Evolutionary conservation across 1,140 invertebrate genomes (phyloP), one percentile per base, ranked within the genome.

Genomic region (Amphibalanus amphitrite): DNA sequence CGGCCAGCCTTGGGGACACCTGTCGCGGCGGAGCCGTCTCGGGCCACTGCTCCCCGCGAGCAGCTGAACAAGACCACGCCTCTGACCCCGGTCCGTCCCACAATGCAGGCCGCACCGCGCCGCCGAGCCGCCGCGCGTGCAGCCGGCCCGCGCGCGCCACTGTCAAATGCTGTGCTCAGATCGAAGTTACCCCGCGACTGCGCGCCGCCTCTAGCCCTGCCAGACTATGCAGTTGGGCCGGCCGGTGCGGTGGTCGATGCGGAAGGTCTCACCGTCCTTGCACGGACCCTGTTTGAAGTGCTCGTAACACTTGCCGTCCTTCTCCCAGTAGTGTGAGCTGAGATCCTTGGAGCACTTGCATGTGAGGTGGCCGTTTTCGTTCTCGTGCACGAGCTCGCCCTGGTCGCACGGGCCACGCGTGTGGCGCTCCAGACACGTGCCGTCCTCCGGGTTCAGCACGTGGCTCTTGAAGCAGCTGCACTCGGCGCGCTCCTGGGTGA

Each of bases 391-490:
- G 67, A 78, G 71, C 70, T 78, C 72, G 26, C 77, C 77, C 65
- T 75, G 73, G 20, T 74, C 71, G 70, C 77, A 78, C 3, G 77
- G 72, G 17, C 77, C 77, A 26, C 70, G 40, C 15, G 77, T 77
- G 69, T 74, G 70, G 30, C 75, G 74, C 70, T 78, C 77, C 30
- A 77, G 69, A 69, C 77, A 78, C 15, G 75, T 78, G 59, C 75
- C 73, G 28, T 73, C 71, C 3, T 73, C 67, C 25, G 76, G 75
- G 59, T 78, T 71, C n/a, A 75, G 69, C 33, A 78, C 77, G 73
- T 77, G 75, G 26, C 73, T 76, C 17, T 73, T 76, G 72, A 78
- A 78, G 73, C 77, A 78, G 72, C 74, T 76, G 69, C 77, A 78
- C 30, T 77, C 76, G 0, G 77, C 76, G 20, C 74, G 70, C 26